Evolutionary conservation across 2,113 vertebrate genomes (phyloP).

Genomic region (Cnemophilus loriae): DNA sequence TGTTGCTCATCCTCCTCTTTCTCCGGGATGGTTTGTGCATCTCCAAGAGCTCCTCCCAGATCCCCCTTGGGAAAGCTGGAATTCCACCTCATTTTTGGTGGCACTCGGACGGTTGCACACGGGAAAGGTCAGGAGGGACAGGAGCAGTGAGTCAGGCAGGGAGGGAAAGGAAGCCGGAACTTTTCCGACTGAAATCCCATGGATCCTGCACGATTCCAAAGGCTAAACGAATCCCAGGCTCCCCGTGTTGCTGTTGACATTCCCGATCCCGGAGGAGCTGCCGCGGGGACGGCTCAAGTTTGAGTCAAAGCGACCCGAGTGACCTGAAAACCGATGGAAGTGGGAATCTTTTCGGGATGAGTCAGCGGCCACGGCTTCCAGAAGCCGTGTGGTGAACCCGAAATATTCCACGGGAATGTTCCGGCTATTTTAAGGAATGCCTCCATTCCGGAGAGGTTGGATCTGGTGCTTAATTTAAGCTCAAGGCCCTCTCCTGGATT

Average conservation of each 20-base stretch:
- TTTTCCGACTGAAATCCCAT: background rate
- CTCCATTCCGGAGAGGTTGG: rapidly evolving
- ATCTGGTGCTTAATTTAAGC: background rate
- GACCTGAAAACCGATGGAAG: background rate
- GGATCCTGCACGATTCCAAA: background rate
- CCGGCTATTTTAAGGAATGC: background rate
- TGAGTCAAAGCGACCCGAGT: background rate
- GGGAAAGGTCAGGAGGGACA: background rate
- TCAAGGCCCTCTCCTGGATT: rapidly evolving
- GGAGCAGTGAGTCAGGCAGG: background rate
- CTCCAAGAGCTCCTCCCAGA: background rate
- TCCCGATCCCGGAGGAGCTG: background rate
- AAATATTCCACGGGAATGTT: background rate
- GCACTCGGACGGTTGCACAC: background rate
- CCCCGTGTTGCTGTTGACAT: background rate
- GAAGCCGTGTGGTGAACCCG: background rate
- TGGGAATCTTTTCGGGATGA: background rate
- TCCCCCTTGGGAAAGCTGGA: background rate
- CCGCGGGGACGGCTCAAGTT: too few species aligned
- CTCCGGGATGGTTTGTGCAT: background rate
- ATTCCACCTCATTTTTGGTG: background rate
- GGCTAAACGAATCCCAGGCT: background rate
- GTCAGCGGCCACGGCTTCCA: background rate
- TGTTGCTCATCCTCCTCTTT: background rate
- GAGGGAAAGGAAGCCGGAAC: background rate